phyloP scores from a whole-genome alignment of 2,797 vertebrate genomes.

The Peromyscus melanophrys region DNA sequence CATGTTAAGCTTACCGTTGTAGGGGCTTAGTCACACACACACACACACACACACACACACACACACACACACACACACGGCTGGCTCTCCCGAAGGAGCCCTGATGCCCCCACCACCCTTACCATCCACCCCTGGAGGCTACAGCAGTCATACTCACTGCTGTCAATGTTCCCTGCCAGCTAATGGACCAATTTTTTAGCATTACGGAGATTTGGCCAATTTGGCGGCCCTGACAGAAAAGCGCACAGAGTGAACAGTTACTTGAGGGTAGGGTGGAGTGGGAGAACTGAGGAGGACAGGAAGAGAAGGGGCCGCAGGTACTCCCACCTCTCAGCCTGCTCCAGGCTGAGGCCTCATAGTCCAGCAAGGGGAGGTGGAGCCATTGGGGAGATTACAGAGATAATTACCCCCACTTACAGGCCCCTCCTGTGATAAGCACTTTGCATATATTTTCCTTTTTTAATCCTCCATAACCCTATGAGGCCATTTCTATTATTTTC shows the following conservation, averaged over 20 bases:
- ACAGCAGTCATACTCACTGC: background rate
- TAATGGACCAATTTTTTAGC: slow-evolving; percentile 89
- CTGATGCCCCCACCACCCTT: background rate
- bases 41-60: background rate
- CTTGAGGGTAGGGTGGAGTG: background rate
- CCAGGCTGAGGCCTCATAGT: background rate
- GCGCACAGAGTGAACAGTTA: background rate
- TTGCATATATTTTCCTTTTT: slow-evolving; percentile 82
- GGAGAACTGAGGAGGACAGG: background rate
- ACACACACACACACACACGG: too few species aligned
- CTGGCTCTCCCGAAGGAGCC: background rate
- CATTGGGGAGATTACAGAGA: slow-evolving; percentile 13
- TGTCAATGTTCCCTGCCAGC: slow-evolving; percentile 80
- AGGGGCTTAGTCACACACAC: background rate
- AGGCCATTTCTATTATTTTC: slow-evolving; percentile 76
- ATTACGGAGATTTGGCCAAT: slow-evolving; percentile 88
- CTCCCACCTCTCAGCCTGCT: background rate
- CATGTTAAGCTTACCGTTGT: too few species aligned
- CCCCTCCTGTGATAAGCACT: slow-evolving; percentile 69
- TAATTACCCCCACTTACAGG: slow-evolving; percentile 64
- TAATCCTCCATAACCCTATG: slow-evolving; percentile 81
- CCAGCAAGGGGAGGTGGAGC: background rate
- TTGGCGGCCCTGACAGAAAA: slow-evolving; percentile 81
- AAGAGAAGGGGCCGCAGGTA: background rate
- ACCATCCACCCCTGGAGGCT: background rate